Conservation (phyloP, 2,797 vertebrate genomes). For the Poecile montanus region DNA sequence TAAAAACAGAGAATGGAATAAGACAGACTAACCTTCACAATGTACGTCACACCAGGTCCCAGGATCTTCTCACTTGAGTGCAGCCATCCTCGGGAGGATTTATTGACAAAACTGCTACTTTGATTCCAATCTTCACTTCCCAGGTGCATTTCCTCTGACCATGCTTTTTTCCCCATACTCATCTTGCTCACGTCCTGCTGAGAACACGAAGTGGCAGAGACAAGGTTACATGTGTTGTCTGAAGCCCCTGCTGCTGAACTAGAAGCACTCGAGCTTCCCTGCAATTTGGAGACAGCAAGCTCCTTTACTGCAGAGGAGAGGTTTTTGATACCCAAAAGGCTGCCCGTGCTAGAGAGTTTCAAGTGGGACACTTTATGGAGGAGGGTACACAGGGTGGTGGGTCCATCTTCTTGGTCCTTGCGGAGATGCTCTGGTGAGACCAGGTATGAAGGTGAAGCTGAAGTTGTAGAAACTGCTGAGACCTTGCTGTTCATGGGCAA, state of each 20-base stretch:
- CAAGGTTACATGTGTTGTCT: conserved; percentile 84
- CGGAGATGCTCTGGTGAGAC: conserved; percentile 84
- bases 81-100: conserved; percentile 89
- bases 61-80: conserved; percentile 95
- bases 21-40: conserved; percentile 92
- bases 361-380: conserved; percentile 98
- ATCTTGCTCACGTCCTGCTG: conserved; percentile 78
- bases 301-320: conserved; percentile 95
- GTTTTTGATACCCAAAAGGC: conserved; percentile 92
- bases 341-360: conserved; percentile 93
- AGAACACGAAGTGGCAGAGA: conserved; percentile 80
- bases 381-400: conserved; percentile 93
- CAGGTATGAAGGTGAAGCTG: conserved; percentile 85
- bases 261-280: conserved; percentile 85
- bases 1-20: conserved; percentile 70
- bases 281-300: conserved; percentile 94
- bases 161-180: conserved; percentile 85
- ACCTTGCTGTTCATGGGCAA: conserved; percentile 97
- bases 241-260: conserved; percentile 80
- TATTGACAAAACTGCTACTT: conserved; percentile 81
- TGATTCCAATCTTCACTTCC: conserved; percentile 86
- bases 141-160: conserved; percentile 83
- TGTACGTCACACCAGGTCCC: conserved; percentile 95
- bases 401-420: conserved; percentile 92
- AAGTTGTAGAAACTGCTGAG: conserved; percentile 85